Evolutionary conservation across 1,140 invertebrate species (phyloP), one percentile per base, ranked within the genome.

Genomic region (Bombus sylvicola): DNA sequence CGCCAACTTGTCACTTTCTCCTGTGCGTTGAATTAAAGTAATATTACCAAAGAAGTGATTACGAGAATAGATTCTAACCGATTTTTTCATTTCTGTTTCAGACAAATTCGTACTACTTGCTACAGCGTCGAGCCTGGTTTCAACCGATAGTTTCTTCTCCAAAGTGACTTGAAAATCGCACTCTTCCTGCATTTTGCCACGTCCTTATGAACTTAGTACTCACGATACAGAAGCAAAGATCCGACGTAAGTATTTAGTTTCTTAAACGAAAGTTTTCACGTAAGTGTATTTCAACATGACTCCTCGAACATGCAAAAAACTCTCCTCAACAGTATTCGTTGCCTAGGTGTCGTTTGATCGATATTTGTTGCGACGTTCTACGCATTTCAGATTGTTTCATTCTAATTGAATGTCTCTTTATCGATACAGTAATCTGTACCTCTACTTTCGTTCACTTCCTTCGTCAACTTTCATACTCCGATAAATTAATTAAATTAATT

Each of bases 321-420:
- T 80, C 83, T 53, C 37, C 37, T n/a, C 37, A 69, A 43, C 57
- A 72, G 37, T 39, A 22, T 12, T n/a, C 12, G 77, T 57, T 34
- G 39, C 47, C 8, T n/a, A 39, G 83, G 18, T 80, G 53, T 31
- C 68, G 83, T 80, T 85, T 85, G 77, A 34, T 85, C 83, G 83
- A 85, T 85, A 80, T 18, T 53, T 53, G 9, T 28, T 25, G 12
- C 28, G 6, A 22, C 18, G 18, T 41, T 74, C 34, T 41, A 12
- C 41, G 28, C 41, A 22, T 9, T 74, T 47, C 39, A 68, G 4
- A 37, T 22, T 22, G 34, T 68, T 68, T 34, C 66, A 10, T 68
- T 10, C 8, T 10, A 34, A 4, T 4, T 37, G 34, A 4, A 37
- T 5, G 31, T 68, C 5, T 15, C 62, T n/a, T 31, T 8, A 1